Percentiles rank a stretch among this genome's conserved stretches.
phyloP scores from a whole-genome alignment of 2,113 vertebrate genomes.

The Danio rerio region DNA sequence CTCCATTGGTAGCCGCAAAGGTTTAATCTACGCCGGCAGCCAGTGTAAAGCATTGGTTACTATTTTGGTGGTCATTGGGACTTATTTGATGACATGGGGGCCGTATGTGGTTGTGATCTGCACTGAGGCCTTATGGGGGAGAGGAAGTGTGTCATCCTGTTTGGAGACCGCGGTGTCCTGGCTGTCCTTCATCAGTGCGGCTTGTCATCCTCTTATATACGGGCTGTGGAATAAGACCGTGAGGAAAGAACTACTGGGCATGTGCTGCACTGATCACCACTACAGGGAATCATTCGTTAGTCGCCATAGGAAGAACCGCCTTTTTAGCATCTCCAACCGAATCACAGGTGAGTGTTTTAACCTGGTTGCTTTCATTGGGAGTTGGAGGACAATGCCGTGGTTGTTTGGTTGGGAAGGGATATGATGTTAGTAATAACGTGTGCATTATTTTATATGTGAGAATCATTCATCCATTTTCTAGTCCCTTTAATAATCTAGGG shows the following conservation, averaged over 20 bases:
- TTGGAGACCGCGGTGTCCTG: conserved; percentile 91
- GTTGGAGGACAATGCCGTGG: too few relatives aligned
- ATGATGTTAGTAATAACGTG: neutral
- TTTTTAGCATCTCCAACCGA: conserved; percentile 96
- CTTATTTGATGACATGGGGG: conserved; percentile 91
- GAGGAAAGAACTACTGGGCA: conserved; percentile 91
- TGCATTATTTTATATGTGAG: too few relatives aligned
- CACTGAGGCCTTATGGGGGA: conserved; percentile 89
- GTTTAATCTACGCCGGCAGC: conserved; percentile 91
- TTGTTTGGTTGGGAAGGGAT: neutral
- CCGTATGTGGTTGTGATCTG: conserved; percentile 91
- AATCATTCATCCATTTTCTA: too few relatives aligned
- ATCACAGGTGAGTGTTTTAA: conserved; percentile 85
- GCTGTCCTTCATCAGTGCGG: conserved; percentile 91
- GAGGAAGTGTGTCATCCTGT: conserved; percentile 83
- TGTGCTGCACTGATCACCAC: conserved; percentile 93
- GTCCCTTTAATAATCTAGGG: too few relatives aligned
- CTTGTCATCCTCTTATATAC: conserved; percentile 94
- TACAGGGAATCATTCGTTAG: conserved; percentile 90
- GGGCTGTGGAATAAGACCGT: conserved; percentile 98
- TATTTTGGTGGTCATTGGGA: conserved; percentile 92
- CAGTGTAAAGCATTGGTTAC: conserved; percentile 96
- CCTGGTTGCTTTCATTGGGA: too few relatives aligned
- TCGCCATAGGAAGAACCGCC: conserved; percentile 84
- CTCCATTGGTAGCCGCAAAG: conserved; percentile 86